Evolutionary conservation across 2,797 vertebrate genomes (phyloP).

Genomic region (Lithobates pipiens): DNA sequence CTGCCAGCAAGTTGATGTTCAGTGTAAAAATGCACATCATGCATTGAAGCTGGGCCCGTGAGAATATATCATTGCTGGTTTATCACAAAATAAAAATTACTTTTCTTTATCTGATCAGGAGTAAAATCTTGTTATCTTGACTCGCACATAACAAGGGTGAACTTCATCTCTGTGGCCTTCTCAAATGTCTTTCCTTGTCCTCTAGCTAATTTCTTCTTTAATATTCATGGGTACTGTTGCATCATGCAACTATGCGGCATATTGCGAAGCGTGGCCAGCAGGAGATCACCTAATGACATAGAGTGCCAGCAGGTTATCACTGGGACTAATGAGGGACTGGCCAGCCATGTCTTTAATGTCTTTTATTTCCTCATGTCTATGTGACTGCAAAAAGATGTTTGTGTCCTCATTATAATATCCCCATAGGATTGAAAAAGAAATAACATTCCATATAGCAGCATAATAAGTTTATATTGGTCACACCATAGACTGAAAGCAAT

Average conservation of each 20-base stretch:
- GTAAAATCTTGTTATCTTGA: not conserved
- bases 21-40: too few species aligned
- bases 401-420: slow-evolving; percentile 63
- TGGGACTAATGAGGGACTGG: slow-evolving; percentile 51
- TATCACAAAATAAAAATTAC: not conserved
- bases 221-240: slow-evolving; percentile 41
- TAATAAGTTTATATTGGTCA: slow-evolving; percentile 16
- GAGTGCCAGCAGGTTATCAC: slow-evolving; percentile 60
- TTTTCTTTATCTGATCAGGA: not conserved
- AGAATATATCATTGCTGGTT: too few species aligned
- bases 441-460: slow-evolving; percentile 55
- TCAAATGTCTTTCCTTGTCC: slow-evolving; percentile 46
- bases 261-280: slow-evolving; percentile 57
- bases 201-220: slow-evolving; percentile 46
- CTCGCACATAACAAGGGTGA: slow-evolving; percentile 17
- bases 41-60: too few species aligned
- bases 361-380: not conserved
- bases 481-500: slow-evolving; percentile 13
- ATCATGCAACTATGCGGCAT: slow-evolving; percentile 20
- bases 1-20: too few species aligned
- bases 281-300: slow-evolving; percentile 63
- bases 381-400: slow-evolving; percentile 60
- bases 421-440: slow-evolving; percentile 61
- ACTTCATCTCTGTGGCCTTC: slow-evolving; percentile 11
- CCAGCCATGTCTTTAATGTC: slow-evolving; percentile 22